Base-by-base conservation (phyloP, 2,888 invertebrate genomes). In the Gnatocerus cornutus region DNA sequence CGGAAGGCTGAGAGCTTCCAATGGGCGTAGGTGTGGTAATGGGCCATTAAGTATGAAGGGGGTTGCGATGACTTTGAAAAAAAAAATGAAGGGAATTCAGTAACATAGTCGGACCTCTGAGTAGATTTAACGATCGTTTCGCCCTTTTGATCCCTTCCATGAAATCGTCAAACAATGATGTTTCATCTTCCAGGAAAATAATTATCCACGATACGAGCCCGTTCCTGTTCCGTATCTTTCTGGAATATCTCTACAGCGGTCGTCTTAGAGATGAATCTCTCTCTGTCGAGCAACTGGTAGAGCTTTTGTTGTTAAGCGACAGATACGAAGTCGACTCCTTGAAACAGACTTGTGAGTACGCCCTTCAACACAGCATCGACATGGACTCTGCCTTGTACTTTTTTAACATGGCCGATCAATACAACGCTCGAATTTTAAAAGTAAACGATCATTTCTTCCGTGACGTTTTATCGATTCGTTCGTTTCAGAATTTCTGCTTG, bases 381-480 rank as follows among this genome's bases (percentile, higher is more conserved):
- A 87, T 88, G 65, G 90, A 91, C 62, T 89, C 89, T 2, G 90
- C 89, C 0, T 84, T 91, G 50, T 91, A 89, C 80, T 87, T 91
- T 55, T 84, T 91, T 52, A 89, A 89, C 73, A 87, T 91, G 79
- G 90, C 90, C 1, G 91, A 92, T 83, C 90, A 90, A 74, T 90
- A 89, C 78, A 89, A 89, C 81, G 90, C 90, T 10, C 84, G 84
- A 71, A 81, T 84, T 63, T 82, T 90, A 67, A 86, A 87, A 85
- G 89, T 89, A 80, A 55, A 46, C n/a, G 56, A 45, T 14, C 12
- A n/a, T 33, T 68, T 33, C 39, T 37, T 4, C 14, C 16, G 13
- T 27, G n/a, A 16, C 8, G 16, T 10, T 43, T 27, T 29, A 58
- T 59, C 59, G 46, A 56, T 27, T 27, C 16, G 6, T 0, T 29